Percentiles rank a stretch among this genome's conserved stretches.
Conservation (phyloP, 2,113 vertebrate species). For the Sander lucioperca region DNA sequence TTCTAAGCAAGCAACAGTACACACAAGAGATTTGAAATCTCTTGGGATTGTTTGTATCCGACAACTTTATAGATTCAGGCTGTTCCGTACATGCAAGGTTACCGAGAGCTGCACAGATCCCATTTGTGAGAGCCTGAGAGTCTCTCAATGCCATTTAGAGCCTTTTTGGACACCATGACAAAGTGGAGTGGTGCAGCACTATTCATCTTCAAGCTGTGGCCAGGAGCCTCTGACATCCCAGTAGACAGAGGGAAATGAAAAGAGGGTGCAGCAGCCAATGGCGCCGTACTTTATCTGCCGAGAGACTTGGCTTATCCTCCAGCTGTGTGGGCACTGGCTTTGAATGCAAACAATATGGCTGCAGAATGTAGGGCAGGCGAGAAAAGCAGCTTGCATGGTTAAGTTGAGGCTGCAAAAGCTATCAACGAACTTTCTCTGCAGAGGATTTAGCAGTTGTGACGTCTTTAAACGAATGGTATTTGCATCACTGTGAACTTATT, state of each 20-base stretch:
- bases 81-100: slow-evolving; percentile 62
- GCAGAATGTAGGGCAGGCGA: slow-evolving; percentile 73
- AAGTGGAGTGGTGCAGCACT: slow-evolving; percentile 76
- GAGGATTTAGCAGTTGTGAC: slow-evolving; percentile 56
- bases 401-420: slow-evolving; percentile 42
- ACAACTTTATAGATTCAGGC: slow-evolving; percentile 49
- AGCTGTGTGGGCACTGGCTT: slow-evolving; percentile 76
- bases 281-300: slow-evolving; percentile 70
- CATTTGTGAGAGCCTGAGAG: slow-evolving; percentile 66
- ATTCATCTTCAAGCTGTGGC: slow-evolving; percentile 83
- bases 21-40: slow-evolving; percentile 31
- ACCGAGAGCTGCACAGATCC: slow-evolving; percentile 62
- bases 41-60: slow-evolving; percentile 37
- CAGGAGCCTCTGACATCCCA: slow-evolving; percentile 74
- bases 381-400: slow-evolving; percentile 58
- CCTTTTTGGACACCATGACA: slow-evolving; percentile 80
- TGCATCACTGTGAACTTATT: slow-evolving; percentile 32
- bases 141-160: slow-evolving; percentile 79
- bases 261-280: slow-evolving; percentile 70
- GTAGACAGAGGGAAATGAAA: slow-evolving; percentile 79
- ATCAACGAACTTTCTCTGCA: slow-evolving; percentile 45
- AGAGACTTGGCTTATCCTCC: slow-evolving; percentile 78
- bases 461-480: slow-evolving; percentile 19
- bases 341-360: slow-evolving; percentile 81
- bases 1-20: slow-evolving; percentile 10